Conservation (phyloP, 2,888 invertebrate species). For the Reticulitermes lucifugus region DNA sequence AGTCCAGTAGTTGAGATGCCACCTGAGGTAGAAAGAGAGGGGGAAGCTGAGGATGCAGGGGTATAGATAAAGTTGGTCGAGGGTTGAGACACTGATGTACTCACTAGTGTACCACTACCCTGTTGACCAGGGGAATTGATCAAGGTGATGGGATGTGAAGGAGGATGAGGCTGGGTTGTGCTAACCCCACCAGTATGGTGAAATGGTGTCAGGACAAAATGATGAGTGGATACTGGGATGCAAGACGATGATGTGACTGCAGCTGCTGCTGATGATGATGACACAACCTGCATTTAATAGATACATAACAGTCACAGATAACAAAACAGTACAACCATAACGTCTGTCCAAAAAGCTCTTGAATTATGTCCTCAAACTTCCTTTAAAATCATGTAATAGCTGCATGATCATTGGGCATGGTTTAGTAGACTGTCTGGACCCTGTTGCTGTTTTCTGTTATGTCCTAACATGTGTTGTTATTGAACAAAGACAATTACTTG, state of each 20-base stretch:
- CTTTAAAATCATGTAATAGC: no score
- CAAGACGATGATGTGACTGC: slow-evolving; percentile 32
- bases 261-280: slow-evolving; percentile 37
- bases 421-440: no score
- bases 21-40: slow-evolving; percentile 30
- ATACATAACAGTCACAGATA: no score
- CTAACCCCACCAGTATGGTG: slow-evolving; percentile 28
- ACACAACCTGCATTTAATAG: slow-evolving; percentile 36
- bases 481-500: no score
- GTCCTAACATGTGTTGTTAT: no score
- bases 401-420: no score
- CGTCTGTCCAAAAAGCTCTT: no score
- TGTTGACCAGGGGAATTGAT: slow-evolving; percentile 26
- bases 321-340: no score
- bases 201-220: slow-evolving; percentile 50
- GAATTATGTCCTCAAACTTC: no score
- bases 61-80: slow-evolving; percentile 42
- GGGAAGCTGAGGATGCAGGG: slow-evolving; percentile 30
- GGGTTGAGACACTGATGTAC: slow-evolving; percentile 17
- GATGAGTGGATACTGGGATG: slow-evolving; percentile 44
- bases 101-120: slow-evolving; percentile 17
- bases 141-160: slow-evolving; percentile 14
- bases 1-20: slow-evolving; percentile 20
- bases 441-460: no score
- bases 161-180: slow-evolving; percentile 15